Base-by-base conservation (phyloP, 23 tunicate species). In the Corella eumyota region DNA sequence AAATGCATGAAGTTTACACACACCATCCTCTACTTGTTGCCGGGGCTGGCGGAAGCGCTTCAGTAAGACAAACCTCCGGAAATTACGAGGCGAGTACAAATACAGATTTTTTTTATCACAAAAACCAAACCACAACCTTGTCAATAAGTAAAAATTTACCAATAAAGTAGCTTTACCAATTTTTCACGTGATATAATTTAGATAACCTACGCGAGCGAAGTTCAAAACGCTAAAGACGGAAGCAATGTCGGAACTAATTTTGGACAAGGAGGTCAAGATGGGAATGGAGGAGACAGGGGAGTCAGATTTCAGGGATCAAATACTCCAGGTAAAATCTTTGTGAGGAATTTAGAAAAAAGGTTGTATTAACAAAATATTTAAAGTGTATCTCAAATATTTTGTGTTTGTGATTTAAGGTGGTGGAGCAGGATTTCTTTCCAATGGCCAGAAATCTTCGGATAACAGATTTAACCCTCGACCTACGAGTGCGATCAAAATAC, bases 241-340 rank as follows among this genome's bases (percentile, higher is more conserved):
- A 25, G 36, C 6, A 66, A 62, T 44, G 66, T 45, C 56, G 82
- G 76, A 5, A 60, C 44, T 2, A 58, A 59, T 44, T 76, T 66
- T 54, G 99, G 99, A 15, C 65, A 66, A 22, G 93, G 99, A 9
- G 99, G 99, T 5, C 65, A 67, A 27, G 64, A 72, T 57, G 99
- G 99, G 1, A 90, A 83, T 9, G 99, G 99, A 24, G 99, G 99
- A 15, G 61, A 76, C 27, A 72, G 82, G 36, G 99, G 99, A 60
- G 73, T 66, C 36, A 25, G 45, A 25, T 26, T 48, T 0, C 36
- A 40, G 1, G 99, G 99, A 32, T 46, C 69, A 25, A 92, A 92
- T 56, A 83, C 93, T 4, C 66, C 99, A 51, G 99, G 98, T 90
- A 62, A 51, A 15, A 46, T 53, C 17, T 29, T 26, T 27, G 6